A percentile compares a stretch with the other conserved stretches of the same genome.
Conservation (phyloP, 2,797 vertebrate genomes). For the Graptemys geographica region DNA sequence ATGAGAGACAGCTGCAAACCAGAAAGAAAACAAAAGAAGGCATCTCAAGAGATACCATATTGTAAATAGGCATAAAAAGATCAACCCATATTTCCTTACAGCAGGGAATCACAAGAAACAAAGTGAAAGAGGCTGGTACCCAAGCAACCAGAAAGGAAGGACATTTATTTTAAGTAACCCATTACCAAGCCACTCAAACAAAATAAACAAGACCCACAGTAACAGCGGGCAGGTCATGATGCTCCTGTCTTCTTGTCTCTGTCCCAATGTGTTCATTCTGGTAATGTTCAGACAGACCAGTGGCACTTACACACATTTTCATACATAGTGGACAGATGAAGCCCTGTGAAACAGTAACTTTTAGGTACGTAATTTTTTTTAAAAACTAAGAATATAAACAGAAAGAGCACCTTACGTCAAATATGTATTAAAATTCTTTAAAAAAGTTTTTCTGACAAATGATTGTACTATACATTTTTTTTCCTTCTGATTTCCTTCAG, state of each 20-base stretch:
- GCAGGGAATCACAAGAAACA: constrained; percentile 56
- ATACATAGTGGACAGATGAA: constrained; percentile 87
- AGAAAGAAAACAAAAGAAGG: constrained; percentile 20
- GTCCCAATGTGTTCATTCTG: constrained; percentile 76
- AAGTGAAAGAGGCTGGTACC: constrained; percentile 25
- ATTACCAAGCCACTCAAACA: constrained; percentile 75
- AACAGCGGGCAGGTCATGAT: constrained; percentile 71
- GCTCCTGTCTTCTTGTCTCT: constrained; percentile 75
- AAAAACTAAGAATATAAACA: constrained; percentile 50
- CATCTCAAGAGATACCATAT: constrained; percentile 22
- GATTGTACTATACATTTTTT: neutral
- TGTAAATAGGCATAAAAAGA: constrained; percentile 51
- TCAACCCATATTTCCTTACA: constrained; percentile 22
- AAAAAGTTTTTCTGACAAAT: neutral
- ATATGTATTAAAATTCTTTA: neutral
- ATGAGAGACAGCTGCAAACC: constrained; percentile 38
- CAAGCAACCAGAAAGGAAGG: constrained; percentile 46
- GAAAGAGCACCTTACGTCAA: constrained; percentile 20
- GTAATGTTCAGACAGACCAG: constrained; percentile 84
- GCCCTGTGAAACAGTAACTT: constrained; percentile 82
- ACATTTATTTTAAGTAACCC: constrained; percentile 64
- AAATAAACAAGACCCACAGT: constrained; percentile 81
- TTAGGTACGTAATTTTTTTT: constrained; percentile 52
- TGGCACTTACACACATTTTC: constrained; percentile 81
- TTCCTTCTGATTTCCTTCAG: neutral